Conservation (phyloP, 2,888 invertebrate species). For the Heterodera filipjevi region DNA sequence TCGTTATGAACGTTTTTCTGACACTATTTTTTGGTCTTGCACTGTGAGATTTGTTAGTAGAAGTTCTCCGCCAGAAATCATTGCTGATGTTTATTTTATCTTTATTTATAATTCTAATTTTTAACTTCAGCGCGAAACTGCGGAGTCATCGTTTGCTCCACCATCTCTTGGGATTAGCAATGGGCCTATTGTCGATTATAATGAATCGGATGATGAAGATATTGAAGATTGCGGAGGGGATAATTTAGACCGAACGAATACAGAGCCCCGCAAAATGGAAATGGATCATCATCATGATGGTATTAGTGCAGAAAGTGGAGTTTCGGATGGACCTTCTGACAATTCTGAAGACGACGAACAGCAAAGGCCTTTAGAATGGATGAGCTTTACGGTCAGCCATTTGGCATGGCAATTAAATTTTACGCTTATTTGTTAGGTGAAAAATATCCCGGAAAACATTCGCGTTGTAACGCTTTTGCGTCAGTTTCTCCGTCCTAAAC, state of each 20-base stretch:
- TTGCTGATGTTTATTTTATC: too few relatives aligned
- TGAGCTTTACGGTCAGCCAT: slow-evolving; percentile 9
- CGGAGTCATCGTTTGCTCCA: background rate
- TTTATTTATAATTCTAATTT: background rate
- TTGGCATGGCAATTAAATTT: background rate
- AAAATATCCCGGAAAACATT: slow-evolving; percentile 60
- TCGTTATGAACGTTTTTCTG: slow-evolving; percentile 60
- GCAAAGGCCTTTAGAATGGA: background rate
- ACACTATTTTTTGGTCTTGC: slow-evolving; percentile 60
- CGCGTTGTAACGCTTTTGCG: slow-evolving; percentile 51
- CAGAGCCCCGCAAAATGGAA: background rate
- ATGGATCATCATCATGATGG: background rate
- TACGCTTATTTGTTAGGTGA: slow-evolving; percentile 29
- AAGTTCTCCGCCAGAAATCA: too few relatives aligned
- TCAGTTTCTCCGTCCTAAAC: slow-evolving; percentile 47
- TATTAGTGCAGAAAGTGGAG: background rate
- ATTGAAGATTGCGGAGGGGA: background rate
- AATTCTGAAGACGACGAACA: background rate
- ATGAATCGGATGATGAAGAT: background rate
- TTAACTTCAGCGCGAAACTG: background rate
- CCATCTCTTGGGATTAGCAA: background rate
- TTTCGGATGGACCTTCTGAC: background rate
- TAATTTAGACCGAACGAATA: background rate
- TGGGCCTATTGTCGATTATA: background rate
- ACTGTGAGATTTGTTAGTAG: slow-evolving; percentile 50